Percentiles rank a stretch among this genome's conserved stretches.
Conservation (phyloP, 1,140 invertebrate genomes). For the Trachymyrmex septentrionalis region DNA sequence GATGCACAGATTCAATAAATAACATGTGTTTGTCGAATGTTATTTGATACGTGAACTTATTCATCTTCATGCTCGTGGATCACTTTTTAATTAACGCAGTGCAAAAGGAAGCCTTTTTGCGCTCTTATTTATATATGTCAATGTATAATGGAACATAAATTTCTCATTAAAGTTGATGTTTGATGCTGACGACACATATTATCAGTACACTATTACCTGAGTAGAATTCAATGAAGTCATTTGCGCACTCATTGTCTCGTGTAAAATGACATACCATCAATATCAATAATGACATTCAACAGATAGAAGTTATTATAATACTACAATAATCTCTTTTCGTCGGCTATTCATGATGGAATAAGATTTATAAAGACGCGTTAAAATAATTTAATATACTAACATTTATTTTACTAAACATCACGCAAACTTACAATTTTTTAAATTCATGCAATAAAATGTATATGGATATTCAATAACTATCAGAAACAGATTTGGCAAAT, state of each 20-base stretch:
- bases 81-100: background rate
- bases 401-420: background rate
- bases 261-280: background rate
- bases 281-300: slow-evolving; percentile 27
- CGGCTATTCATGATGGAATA: background rate
- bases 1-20: background rate
- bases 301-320: slow-evolving; percentile 1
- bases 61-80: background rate
- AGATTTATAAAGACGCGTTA: background rate
- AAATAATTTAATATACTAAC: background rate
- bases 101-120: background rate
- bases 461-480: background rate
- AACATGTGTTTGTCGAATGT: background rate
- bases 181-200: slow-evolving; percentile 20
- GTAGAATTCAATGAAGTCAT: slow-evolving; percentile 6
- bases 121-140: background rate
- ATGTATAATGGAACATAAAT: background rate
- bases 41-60: background rate
- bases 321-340: background rate
- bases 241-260: background rate
- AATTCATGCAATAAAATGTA: background rate
- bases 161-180: slow-evolving; percentile 8
- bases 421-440: background rate
- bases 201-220: slow-evolving; percentile 1
- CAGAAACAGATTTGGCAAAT: slow-evolving; percentile 15